Evolutionary conservation across 2,888 invertebrate species (phyloP).

Genomic region (Leucophora obtusa): DNA sequence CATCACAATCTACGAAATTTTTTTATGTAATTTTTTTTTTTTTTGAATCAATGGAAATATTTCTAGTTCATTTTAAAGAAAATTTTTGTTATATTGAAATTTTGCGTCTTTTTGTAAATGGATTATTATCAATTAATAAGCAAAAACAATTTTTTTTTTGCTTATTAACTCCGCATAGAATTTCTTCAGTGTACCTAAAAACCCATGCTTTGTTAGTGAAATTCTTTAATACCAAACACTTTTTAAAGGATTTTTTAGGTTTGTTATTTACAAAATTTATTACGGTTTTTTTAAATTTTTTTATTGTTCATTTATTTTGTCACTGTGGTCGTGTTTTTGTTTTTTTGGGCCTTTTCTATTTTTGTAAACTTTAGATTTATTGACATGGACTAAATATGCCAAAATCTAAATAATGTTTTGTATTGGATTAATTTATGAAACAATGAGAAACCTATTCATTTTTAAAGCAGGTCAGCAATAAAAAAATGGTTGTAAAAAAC

Average conservation of each 20-base stretch:
- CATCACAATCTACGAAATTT: too few species aligned
- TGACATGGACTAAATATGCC: conserved; percentile 41
- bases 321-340: conserved; percentile 30
- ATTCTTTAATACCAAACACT: not conserved
- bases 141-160: too few species aligned
- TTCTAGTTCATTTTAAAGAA: too few species aligned
- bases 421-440: conserved; percentile 28
- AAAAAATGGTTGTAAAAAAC: not conserved
- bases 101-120: too few species aligned
- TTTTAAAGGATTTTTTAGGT: conserved; percentile 18
- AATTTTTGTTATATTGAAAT: too few species aligned
- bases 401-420: conserved; percentile 40
- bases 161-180: too few species aligned
- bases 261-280: conserved; percentile 46
- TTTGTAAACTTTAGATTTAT: conserved; percentile 41
- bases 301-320: conserved; percentile 50
- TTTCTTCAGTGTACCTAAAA: too few species aligned
- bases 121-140: too few species aligned
- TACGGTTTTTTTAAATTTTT: conserved; percentile 24
- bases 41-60: too few species aligned
- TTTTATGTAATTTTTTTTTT: too few species aligned
- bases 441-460: not conserved
- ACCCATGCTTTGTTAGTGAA: not conserved
- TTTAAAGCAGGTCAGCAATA: conserved; percentile 4
- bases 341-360: not conserved